phyloP scores from a whole-genome alignment of 2,888 invertebrate genomes.

The Drosophila trichaetosa region DNA sequence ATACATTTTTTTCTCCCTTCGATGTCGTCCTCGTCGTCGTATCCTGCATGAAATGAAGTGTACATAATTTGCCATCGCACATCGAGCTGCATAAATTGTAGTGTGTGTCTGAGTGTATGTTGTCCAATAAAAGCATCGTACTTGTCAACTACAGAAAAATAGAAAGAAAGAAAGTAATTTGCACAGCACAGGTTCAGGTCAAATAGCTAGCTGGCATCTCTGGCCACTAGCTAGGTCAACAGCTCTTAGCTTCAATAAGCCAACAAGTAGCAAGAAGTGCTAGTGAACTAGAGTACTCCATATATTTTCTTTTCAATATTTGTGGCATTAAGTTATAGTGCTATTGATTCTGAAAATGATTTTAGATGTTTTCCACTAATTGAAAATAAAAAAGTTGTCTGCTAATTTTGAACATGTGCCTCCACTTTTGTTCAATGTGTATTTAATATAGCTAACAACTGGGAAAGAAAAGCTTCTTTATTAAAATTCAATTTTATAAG shows the following conservation, averaged over 20 bases:
- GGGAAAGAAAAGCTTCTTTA: too few relatives aligned
- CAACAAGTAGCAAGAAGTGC: slow-evolving; percentile 8
- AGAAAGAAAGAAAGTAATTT: slow-evolving; percentile 35
- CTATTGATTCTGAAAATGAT: neutral
- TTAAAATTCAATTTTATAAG: neutral
- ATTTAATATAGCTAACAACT: accelerated
- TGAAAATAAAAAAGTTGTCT: neutral
- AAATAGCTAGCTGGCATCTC: slow-evolving; percentile 25
- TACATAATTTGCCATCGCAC: slow-evolving; percentile 69
- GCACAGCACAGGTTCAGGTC: slow-evolving; percentile 25
- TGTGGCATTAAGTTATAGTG: neutral
- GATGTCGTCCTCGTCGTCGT: neutral
- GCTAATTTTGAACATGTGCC: too few relatives aligned
- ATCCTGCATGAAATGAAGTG: slow-evolving; percentile 71
- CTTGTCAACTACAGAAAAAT: slow-evolving; percentile 62
- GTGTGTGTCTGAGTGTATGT: slow-evolving; percentile 20
- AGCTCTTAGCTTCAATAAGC: slow-evolving; percentile 21
- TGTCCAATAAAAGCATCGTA: slow-evolving; percentile 71
- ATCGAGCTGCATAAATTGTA: slow-evolving; percentile 69
- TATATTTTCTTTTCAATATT: neutral
- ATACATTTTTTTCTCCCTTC: neutral
- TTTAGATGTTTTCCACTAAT: neutral
- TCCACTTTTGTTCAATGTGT: neutral
- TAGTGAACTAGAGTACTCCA: neutral
- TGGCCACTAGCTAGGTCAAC: slow-evolving; percentile 19